These are phyloP conservation scores for Schizothorax lantsangensis DNA, from an alignment of 2,797 vertebrate species.

Conservation along the genomic window DNA sequence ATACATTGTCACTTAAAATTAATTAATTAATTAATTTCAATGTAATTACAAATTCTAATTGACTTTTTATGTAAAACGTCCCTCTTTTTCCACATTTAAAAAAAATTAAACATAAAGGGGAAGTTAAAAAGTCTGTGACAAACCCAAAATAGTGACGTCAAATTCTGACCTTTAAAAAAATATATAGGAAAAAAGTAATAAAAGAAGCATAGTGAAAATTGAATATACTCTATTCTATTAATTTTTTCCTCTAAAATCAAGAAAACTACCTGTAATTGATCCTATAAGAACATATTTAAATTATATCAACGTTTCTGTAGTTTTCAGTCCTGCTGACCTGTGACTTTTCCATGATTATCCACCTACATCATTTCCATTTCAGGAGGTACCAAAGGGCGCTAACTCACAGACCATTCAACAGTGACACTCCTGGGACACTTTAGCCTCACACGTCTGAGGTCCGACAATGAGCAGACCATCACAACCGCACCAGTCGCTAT, in stretches of 20 bases:
- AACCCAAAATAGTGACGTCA: background rate
- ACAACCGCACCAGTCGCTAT: conserved; percentile 34
- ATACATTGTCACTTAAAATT: background rate
- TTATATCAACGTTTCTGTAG: background rate
- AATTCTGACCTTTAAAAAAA: background rate
- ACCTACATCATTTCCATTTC: conserved; percentile 41
- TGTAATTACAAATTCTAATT: background rate
- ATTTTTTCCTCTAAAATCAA: too few species aligned
- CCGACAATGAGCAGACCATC: conserved; percentile 41
- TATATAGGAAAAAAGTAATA: background rate
- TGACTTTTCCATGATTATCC: conserved; percentile 44
- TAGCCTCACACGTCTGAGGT: conserved; percentile 53
- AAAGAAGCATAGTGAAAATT: background rate
- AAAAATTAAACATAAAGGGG: background rate
- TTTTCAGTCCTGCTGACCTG: conserved; percentile 23
- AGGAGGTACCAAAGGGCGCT: conserved; percentile 30
- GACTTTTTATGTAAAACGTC: background rate
- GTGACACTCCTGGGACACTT: conserved; percentile 53
- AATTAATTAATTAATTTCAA: too few species aligned
- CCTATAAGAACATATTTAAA: background rate
- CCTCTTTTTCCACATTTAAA: background rate
- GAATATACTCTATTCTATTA: background rate
- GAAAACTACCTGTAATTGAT: background rate
- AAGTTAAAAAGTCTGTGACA: background rate
- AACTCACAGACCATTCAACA: conserved; percentile 25